phyloP scores from a whole-genome alignment of 2,113 vertebrate genomes.

The Lipotes vexillifer region DNA sequence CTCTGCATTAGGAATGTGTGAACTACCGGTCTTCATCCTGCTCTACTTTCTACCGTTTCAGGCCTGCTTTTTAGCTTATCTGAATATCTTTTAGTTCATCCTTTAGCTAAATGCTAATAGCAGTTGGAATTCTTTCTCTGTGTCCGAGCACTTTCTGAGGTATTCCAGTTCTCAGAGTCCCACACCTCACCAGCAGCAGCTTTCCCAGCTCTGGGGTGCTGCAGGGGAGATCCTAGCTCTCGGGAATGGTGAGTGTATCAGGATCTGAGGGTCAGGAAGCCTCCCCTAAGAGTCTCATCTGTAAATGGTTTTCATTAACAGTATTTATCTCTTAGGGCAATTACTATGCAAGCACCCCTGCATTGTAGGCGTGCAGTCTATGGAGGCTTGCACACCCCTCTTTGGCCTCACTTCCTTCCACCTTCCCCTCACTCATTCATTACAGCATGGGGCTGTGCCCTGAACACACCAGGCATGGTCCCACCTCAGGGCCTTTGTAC shows the following conservation, averaged over 20 bases:
- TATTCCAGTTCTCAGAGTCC: neutral
- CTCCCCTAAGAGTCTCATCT: neutral
- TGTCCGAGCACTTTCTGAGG: neutral
- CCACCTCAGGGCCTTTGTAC: neutral
- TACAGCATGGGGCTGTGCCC: neutral
- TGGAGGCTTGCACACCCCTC: neutral
- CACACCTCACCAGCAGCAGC: neutral
- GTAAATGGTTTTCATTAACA: neutral
- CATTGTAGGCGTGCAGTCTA: accelerated
- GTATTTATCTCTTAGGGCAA: neutral
- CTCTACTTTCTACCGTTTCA: neutral
- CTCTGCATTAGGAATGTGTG: neutral
- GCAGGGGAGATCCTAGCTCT: neutral
- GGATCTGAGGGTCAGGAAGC: neutral
- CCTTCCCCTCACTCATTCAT: neutral
- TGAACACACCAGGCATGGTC: neutral
- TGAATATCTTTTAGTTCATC: neutral
- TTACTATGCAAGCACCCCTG: neutral
- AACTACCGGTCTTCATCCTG: neutral
- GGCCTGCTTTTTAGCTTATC: neutral
- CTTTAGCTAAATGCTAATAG: neutral
- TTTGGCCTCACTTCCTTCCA: neutral
- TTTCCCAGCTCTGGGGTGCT: neutral
- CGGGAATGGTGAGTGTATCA: neutral
- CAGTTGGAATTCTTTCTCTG: neutral